Evolutionary conservation across 1,140 invertebrate species (phyloP), one percentile per base, ranked within the genome.

Genomic region (Drosophila leontia): DNA sequence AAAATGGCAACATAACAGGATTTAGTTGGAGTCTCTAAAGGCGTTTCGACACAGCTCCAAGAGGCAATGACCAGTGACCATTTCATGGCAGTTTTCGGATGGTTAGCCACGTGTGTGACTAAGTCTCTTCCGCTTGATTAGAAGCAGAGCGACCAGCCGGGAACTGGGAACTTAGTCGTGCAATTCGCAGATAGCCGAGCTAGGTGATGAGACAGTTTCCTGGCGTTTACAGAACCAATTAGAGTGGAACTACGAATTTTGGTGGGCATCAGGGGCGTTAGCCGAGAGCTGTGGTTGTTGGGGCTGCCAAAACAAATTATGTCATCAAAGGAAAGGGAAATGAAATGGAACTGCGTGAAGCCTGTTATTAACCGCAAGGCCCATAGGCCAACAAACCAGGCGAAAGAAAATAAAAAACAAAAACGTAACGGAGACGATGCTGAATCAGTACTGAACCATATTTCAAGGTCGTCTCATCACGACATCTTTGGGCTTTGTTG

Each of bases 221-320:
- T 53, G 32, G 19, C 48, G 44, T 87, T 84, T 87, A 88, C 80
- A 87, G 68, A 88, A 87, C 32, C 62, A 87, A 75, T 87, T 87
- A 87, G 84, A 82, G 70, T 47, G 55, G 29, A 47, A 55, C 55
- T 74, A 42, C 62, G 60, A 74, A 67, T 64, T 56, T 56, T 65
- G 45, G 39, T 44, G 11, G 41, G 39, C 32, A 23, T 47, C 37
- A 51, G 47, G 37, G 62, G 45, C 45, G 45, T 35, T 56, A 37
- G 41, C 17, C 4, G n/a, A 55, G 55, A 19, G 32, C 13, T 61
- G 29, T 34, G n/a, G 23, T 23, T 59, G n/a, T 19, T 59, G 45
- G 67, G 17, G 17, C 53, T 39, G 60, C 56, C 57, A 65, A 56
- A 77, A 65, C 51, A 75, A 71, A 75, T 78, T 85, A 85, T 85